phyloP scores from a whole-genome alignment of 2,888 invertebrate genomes.

The Sesia apiformis region DNA sequence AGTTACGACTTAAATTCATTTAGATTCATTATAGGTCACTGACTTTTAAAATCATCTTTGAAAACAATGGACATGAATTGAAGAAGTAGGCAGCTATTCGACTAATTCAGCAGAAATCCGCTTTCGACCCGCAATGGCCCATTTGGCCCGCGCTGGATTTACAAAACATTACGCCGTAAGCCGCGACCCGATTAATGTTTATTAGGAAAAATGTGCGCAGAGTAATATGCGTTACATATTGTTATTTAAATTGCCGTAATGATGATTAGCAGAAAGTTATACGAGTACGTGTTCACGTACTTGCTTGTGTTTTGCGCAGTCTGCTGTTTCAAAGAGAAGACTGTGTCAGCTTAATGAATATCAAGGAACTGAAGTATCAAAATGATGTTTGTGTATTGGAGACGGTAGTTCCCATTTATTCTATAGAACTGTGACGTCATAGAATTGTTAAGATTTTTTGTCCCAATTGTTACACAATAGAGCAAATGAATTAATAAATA shows the following conservation, averaged over 20 bases:
- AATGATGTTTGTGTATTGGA: too few relatives aligned
- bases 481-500: too few relatives aligned
- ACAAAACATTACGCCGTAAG: conserved; percentile 56
- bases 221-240: conserved; percentile 8
- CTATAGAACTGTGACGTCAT: too few relatives aligned
- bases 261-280: neutral
- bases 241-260: neutral
- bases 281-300: neutral
- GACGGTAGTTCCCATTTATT: too few relatives aligned
- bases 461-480: too few relatives aligned
- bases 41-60: neutral
- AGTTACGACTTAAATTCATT: too few relatives aligned
- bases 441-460: too few relatives aligned
- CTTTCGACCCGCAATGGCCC: conserved; percentile 53
- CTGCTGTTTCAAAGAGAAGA: too few relatives aligned
- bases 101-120: conserved; percentile 58
- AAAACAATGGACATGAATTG: conserved; percentile 11
- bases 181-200: conserved; percentile 47
- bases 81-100: conserved; percentile 56
- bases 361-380: too few relatives aligned
- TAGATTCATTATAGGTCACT: too few relatives aligned
- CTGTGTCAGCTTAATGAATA: too few relatives aligned
- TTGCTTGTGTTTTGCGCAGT: too few relatives aligned
- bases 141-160: conserved; percentile 55
- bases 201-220: conserved; percentile 61